Conservation (phyloP, 2,113 vertebrate species). For the Spheniscus mendiculus region DNA sequence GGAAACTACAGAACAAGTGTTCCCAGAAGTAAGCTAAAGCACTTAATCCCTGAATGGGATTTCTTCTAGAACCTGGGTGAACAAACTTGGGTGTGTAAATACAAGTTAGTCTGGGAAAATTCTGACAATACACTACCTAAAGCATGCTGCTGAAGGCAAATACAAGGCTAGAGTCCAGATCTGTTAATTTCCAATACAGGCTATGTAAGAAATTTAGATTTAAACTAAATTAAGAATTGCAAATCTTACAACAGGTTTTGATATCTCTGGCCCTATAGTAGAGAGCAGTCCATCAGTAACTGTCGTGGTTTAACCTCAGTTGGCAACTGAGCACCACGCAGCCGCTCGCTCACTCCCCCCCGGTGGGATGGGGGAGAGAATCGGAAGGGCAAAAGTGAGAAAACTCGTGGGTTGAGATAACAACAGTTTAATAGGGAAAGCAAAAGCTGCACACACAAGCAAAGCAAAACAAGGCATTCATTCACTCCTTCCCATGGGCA, state of each 20-base stretch:
- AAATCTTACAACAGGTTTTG: background rate
- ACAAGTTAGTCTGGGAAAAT: background rate
- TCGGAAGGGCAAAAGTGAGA: too few relatives aligned
- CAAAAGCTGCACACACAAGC: too few relatives aligned
- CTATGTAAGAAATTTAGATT: background rate
- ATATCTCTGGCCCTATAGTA: background rate
- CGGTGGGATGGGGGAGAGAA: too few relatives aligned
- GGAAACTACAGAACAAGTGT: background rate
- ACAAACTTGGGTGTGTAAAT: background rate
- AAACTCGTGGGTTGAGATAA: too few relatives aligned
- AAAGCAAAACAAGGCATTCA: too few relatives aligned
- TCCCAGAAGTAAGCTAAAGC: background rate
- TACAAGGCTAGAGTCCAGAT: background rate
- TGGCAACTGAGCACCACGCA: too few relatives aligned
- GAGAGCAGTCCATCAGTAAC: background rate
- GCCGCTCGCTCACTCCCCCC: too few relatives aligned
- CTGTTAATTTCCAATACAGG: background rate
- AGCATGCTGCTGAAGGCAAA: background rate
- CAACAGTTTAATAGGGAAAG: too few relatives aligned
- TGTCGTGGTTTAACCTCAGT: too few relatives aligned
- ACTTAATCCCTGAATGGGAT: rapidly evolving
- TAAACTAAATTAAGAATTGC: background rate
- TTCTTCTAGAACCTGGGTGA: background rate
- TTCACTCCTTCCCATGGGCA: too few relatives aligned
- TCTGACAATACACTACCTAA: background rate